Evolutionary conservation across 64 coral and sea anemone species (phyloP).

Genomic region (Dendrophyllia cribrosa): DNA sequence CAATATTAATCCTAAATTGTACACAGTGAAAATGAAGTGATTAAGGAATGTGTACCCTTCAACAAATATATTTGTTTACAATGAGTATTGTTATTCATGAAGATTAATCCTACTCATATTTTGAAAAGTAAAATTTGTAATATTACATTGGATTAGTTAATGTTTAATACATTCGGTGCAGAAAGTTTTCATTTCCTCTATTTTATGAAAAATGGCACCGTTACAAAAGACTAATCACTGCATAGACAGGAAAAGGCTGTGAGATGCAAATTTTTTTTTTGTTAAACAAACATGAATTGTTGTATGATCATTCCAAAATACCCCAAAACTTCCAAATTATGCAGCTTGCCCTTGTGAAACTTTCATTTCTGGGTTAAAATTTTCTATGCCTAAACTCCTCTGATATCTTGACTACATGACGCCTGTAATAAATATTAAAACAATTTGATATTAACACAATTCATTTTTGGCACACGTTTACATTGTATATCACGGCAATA

Average conservation of each 20-base stretch:
- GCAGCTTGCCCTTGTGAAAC: neutral
- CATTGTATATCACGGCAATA: too few relatives aligned
- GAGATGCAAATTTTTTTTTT: conserved; percentile 10
- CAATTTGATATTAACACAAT: too few relatives aligned
- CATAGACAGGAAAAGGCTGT: neutral
- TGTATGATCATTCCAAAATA: neutral
- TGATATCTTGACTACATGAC: too few relatives aligned
- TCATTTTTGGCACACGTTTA: too few relatives aligned
- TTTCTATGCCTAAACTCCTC: neutral
- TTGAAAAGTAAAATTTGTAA: neutral
- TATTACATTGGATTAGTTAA: neutral
- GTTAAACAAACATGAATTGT: neutral
- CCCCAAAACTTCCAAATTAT: neutral
- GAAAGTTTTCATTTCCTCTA: too few relatives aligned
- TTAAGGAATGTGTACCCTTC: neutral
- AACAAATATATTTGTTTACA: neutral
- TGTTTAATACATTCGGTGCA: too few relatives aligned
- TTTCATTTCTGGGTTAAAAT: neutral
- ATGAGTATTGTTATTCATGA: neutral
- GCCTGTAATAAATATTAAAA: too few relatives aligned
- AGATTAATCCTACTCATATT: neutral
- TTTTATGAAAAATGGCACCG: too few relatives aligned
- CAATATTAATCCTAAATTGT: neutral
- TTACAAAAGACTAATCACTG: too few relatives aligned
- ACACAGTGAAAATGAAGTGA: neutral